phyloP scores from a whole-genome alignment of 2,888 invertebrate species.

The Ectropis crepuscularia region DNA sequence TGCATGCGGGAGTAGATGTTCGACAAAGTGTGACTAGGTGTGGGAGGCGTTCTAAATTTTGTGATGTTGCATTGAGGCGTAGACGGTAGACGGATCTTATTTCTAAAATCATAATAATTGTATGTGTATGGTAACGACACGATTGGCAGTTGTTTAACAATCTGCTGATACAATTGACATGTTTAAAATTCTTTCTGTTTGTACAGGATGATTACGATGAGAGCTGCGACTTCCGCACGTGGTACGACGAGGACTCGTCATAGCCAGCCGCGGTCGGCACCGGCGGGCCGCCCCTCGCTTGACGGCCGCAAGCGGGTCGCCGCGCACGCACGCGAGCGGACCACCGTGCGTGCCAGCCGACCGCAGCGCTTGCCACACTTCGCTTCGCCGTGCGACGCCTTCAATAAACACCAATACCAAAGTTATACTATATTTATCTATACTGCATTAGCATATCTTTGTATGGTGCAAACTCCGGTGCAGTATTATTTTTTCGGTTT shows the following conservation, averaged over 20 bases:
- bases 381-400: constrained; percentile 28
- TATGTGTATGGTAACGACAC: too few species aligned
- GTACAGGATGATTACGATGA: constrained; percentile 78
- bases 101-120: too few species aligned
- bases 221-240: constrained; percentile 75
- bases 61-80: too few species aligned
- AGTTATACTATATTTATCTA: constrained; percentile 65
- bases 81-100: too few species aligned
- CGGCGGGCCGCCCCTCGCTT: constrained; percentile 33
- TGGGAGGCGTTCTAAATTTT: too few species aligned
- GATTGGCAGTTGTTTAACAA: too few species aligned
- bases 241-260: constrained; percentile 82
- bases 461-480: constrained; percentile 58
- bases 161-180: too few species aligned
- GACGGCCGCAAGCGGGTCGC: constrained; percentile 13
- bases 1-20: too few species aligned
- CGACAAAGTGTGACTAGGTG: too few species aligned
- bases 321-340: constrained; percentile 10
- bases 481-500: constrained; percentile 65
- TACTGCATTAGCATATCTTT: constrained; percentile 64
- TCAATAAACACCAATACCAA: constrained; percentile 77
- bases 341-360: too few species aligned
- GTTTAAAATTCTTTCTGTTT: too few species aligned
- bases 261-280: constrained; percentile 60
- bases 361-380: too few species aligned